Base-by-base conservation (phyloP, 2,888 invertebrate genomes). In the Cantharis flavilabris region DNA sequence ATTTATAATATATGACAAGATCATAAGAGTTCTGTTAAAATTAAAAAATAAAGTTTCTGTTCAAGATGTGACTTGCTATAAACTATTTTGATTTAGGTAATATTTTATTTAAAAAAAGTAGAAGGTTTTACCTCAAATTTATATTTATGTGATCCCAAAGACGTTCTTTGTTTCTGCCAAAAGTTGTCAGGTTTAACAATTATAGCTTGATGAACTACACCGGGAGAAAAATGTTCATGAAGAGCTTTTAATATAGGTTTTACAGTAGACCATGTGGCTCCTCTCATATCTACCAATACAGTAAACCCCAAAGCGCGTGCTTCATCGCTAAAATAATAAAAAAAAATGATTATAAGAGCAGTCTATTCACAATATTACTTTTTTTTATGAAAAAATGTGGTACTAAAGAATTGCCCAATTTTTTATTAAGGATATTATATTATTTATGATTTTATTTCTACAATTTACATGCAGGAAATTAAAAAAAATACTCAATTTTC, bases 161-260 rank as follows among this genome's bases (percentile, higher is more conserved):
- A 97, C 84, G 98, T 98, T 87, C 98, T 94, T 90, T 99, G 98
- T 90, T 99, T 99, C 90, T 99, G 98, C 98, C 98, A 98, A 91
- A 99, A 99, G 89, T 98, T 98, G 87, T 99, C 99, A 83, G 98
- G 98, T 90, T 99, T 98, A 84, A 99, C 98, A 88, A 99, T 97
- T 87, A 97, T 96, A 83, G 97, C 98, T 89, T 95, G 95, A 90
- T 98, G 96, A 86, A 99, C 96, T 88, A 92, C 93, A 81, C 93
- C 93, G 84, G 97, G 95, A 85, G 97, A 94, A 89, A 98, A 98
- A 90, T 97, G 96, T 89, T 99, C 98, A 92, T 99, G 96, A 83
- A 97, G 91, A 86, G 97, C 97, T 92, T 99, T 99, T 83, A 99
- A 91, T 87, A 99, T 97, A 80, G 98, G 98, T 90, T 99, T 99